These are phyloP conservation scores for Gobius niger DNA, from an alignment of 2,113 vertebrate genomes.

Conservation along the genomic window DNA sequence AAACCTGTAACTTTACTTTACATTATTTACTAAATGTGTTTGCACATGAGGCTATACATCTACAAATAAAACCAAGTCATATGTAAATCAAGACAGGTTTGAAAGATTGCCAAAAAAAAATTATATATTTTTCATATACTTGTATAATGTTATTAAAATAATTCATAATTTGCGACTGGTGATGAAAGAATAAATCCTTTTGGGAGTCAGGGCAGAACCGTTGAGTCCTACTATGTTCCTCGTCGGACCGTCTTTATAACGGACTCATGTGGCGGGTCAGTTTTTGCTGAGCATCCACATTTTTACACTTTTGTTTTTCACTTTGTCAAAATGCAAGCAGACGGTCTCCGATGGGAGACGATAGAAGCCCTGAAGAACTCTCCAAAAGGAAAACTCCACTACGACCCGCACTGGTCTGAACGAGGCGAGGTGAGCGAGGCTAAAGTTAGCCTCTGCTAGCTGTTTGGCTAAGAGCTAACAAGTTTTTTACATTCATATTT, in stretches of 20 bases:
- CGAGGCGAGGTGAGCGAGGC: slow-evolving; percentile 69
- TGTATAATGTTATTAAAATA: too few relatives aligned
- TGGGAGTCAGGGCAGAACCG: slow-evolving; percentile 9
- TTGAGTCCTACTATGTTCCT: background rate
- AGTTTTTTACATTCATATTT: background rate
- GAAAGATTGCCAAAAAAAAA: too few relatives aligned
- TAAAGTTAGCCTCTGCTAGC: background rate
- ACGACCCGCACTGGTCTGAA: slow-evolving; percentile 65
- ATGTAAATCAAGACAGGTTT: too few relatives aligned
- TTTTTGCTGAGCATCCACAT: background rate
- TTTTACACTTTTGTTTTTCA: background rate
- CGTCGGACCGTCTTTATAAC: slow-evolving; percentile 21
- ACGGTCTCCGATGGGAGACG: slow-evolving; percentile 69
- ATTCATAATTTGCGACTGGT: too few relatives aligned
- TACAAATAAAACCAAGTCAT: too few relatives aligned
- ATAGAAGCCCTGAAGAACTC: slow-evolving; percentile 74
- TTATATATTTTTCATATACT: too few relatives aligned
- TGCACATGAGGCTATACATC: too few relatives aligned
- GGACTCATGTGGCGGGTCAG: background rate
- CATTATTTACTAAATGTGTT: too few relatives aligned
- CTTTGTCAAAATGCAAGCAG: slow-evolving; percentile 58
- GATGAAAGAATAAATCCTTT: background rate
- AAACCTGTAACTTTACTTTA: too few relatives aligned
- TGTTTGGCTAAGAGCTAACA: background rate
- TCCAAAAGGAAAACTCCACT: slow-evolving; percentile 69